phyloP scores from a whole-genome alignment of 2,113 vertebrate genomes.

The Protomyctophum bolini region DNA sequence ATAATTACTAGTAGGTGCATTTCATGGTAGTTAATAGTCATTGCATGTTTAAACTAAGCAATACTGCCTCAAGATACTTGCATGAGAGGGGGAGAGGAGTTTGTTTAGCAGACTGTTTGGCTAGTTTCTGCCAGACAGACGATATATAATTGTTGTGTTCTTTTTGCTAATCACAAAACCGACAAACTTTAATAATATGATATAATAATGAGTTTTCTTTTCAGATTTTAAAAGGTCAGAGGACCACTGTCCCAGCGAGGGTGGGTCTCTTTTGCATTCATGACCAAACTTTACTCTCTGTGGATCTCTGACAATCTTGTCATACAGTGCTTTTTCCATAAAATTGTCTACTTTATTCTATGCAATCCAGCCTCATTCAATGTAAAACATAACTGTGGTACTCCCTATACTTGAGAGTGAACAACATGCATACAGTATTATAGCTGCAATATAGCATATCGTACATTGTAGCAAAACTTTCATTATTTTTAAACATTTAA shows the following conservation, averaged over 20 bases:
- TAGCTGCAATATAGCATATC: too few relatives aligned
- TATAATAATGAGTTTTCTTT: slow-evolving; percentile 9
- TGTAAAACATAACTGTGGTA: too few relatives aligned
- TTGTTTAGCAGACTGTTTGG: too few relatives aligned
- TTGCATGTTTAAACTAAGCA: too few relatives aligned
- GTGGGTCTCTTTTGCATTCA: slow-evolving; percentile 10
- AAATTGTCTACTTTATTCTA: background rate
- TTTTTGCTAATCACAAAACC: background rate
- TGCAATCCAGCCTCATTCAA: too few relatives aligned
- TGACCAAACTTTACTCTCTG: background rate
- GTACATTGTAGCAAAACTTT: background rate
- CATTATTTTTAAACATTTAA: background rate
- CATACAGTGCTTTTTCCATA: background rate
- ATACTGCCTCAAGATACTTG: background rate
- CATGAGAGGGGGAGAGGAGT: too few relatives aligned
- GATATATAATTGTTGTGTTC: too few relatives aligned
- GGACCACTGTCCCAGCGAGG: slow-evolving; percentile 56
- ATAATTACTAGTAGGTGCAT: too few relatives aligned
- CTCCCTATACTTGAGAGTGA: too few relatives aligned
- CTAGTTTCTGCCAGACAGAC: too few relatives aligned
- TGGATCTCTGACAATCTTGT: background rate
- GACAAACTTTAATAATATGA: background rate
- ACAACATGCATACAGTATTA: too few relatives aligned
- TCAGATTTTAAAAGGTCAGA: slow-evolving; percentile 79
- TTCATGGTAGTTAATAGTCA: too few relatives aligned